Evolutionary conservation across 1,140 invertebrate species (phyloP), one percentile per base, ranked within the genome.

Genomic region (Drosophila fuyamai): DNA sequence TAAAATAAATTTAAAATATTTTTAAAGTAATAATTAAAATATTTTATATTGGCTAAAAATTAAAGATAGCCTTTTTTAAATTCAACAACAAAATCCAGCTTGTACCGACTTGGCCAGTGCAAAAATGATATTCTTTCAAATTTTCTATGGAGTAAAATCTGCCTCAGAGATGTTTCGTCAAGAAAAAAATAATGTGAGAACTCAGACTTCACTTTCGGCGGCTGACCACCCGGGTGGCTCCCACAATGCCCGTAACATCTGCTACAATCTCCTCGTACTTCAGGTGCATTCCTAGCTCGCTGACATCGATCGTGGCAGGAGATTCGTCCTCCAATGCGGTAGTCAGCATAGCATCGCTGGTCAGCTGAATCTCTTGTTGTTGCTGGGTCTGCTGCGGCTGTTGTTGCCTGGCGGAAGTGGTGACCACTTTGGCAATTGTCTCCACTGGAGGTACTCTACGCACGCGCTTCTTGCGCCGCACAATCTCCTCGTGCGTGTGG

Each of bases 401-500:
- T 8, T 76, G 80, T 2, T 72, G 61, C n/a, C 23, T 79, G 67
- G 44, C 23, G 13, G 40, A 8, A 10, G 70, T 40, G 27, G 58
- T 38, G 9, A 54, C 54, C 5, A 73, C 54, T 38, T 81, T 81
- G 8, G 59, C 50, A 16, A 56, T 62, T 4, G 51, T 47, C 12
- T 74, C 82, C 2, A 57, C 58, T 0, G 71, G 65, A 2, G 84
- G 84, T 5, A 89, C 65, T 4, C 84, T 84, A 12, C 86, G 81
- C 4, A 89, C 88, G 2, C 92, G 74, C 46, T 92, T 92, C 57
- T 92, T 92, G 32, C 92, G 76, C 0, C 82, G 76, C 16, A 92
- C 90, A 60, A 92, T 92, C 60, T 92, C 92, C 50, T 92, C 91
- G 55, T 92, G 92, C 7, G 92, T 92, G 57, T 92, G 92, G 48